Conservation (phyloP, 2,113 vertebrate genomes). For the Corvus hawaiiensis region DNA sequence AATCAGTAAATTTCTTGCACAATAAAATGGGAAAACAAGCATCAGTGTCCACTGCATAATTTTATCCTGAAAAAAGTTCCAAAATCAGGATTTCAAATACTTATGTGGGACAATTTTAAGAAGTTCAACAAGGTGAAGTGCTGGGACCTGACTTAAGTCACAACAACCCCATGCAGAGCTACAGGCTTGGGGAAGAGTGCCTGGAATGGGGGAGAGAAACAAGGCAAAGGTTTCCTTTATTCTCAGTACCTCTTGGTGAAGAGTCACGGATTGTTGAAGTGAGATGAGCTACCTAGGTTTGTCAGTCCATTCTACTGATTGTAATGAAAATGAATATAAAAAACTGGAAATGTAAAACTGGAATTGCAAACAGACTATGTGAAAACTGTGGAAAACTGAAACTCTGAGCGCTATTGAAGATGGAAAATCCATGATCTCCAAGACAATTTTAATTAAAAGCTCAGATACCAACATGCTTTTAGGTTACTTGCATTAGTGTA, state of each 20-base stretch:
- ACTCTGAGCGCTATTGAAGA: not conserved
- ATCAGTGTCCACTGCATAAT: not conserved
- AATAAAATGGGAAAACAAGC: not conserved
- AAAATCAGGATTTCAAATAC: not conserved
- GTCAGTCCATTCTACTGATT: not conserved
- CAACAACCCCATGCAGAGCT: not conserved
- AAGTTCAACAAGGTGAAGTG: not conserved
- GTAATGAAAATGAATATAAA: not conserved
- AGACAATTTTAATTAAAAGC: not conserved
- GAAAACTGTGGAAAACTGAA: not conserved
- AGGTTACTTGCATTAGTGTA: not conserved
- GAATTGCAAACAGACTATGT: not conserved
- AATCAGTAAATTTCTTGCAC: not conserved
- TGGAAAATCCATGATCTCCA: not conserved
- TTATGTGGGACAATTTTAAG: not conserved
- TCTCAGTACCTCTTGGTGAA: not conserved
- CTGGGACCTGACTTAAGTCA: not conserved
- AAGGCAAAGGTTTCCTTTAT: not conserved
- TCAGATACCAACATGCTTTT: not conserved
- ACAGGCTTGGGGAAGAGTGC: not conserved
- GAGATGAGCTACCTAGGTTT: not conserved
- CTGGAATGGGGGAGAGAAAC: not conserved
- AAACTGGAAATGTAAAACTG: not conserved
- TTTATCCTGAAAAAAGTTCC: not conserved
- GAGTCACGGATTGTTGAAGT: not conserved